Conservation (phyloP, 2,888 invertebrate species). For the Dinocampus coccinellae region DNA sequence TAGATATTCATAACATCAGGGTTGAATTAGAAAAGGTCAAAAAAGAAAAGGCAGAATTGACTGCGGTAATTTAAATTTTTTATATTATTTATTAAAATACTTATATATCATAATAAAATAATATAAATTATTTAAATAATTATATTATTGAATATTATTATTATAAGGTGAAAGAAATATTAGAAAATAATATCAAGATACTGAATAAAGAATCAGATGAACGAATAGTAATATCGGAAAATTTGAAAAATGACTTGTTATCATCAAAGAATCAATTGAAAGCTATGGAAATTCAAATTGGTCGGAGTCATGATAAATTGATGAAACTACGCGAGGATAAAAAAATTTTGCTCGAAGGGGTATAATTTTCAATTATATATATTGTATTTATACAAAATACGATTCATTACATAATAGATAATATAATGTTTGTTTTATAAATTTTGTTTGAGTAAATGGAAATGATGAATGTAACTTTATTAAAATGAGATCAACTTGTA, state of each 20-base stretch:
- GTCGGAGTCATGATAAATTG: slow-evolving; percentile 64
- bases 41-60: slow-evolving; percentile 69
- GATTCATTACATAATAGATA: too few species aligned
- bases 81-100: background rate
- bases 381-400: background rate
- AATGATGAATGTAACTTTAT: too few species aligned
- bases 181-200: slow-evolving; percentile 50
- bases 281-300: slow-evolving; percentile 60
- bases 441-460: too few species aligned
- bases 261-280: slow-evolving; percentile 55
- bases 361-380: slow-evolving; percentile 26
- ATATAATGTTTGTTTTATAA: too few species aligned
- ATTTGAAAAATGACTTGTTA: slow-evolving; percentile 61
- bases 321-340: slow-evolving; percentile 64
- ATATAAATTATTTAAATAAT: background rate
- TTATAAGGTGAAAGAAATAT: slow-evolving; percentile 58
- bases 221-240: slow-evolving; percentile 55
- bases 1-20: slow-evolving; percentile 71
- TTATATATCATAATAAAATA: background rate
- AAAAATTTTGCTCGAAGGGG: slow-evolving; percentile 63
- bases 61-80: slow-evolving; percentile 49
- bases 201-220: slow-evolving; percentile 54
- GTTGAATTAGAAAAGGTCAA: slow-evolving; percentile 70
- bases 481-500: too few species aligned
- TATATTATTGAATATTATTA: background rate